Percentiles rank a stretch among this genome's conserved stretches.
phyloP scores from a whole-genome alignment of 1,140 invertebrate species.

The Drosophila carrolli region DNA sequence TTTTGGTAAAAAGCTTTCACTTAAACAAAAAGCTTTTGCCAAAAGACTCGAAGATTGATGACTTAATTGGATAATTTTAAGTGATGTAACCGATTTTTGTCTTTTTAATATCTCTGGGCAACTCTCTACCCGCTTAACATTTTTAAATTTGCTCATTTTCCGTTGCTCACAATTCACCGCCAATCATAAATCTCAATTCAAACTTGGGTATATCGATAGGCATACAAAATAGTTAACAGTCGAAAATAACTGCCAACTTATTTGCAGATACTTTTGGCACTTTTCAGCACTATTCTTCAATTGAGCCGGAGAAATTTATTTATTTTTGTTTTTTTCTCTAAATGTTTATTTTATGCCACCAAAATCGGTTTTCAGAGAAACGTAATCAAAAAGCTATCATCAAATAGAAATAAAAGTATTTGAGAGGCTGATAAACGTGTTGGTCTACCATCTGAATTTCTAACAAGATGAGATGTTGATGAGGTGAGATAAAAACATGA shows the following conservation, averaged over 20 bases:
- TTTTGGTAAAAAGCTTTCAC: slow-evolving; percentile 21
- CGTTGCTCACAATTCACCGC: no score
- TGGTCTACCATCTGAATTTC: neutral
- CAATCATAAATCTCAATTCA: neutral
- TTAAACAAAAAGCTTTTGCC: neutral
- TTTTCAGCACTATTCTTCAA: neutral
- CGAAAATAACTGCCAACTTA: neutral
- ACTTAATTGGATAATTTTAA: no score
- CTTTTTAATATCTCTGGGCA: no score
- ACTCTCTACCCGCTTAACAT: no score
- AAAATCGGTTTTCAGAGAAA: neutral
- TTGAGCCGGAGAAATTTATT: slow-evolving; percentile 15
- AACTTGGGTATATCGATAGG: neutral
- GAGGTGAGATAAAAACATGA: neutral
- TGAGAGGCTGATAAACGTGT: neutral
- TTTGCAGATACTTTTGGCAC: neutral
- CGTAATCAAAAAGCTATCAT: neutral
- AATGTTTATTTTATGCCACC: neutral
- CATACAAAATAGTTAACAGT: neutral
- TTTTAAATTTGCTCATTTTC: neutral
- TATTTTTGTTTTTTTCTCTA: slow-evolving; percentile 6
- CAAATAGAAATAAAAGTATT: neutral
- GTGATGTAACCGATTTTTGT: no score
- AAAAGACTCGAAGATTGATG: no score
- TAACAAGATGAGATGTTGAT: neutral